A percentile compares a stretch with the other conserved stretches of the same genome.
Conservation (phyloP, 1,140 invertebrate genomes). For the Acarapis woodi region DNA sequence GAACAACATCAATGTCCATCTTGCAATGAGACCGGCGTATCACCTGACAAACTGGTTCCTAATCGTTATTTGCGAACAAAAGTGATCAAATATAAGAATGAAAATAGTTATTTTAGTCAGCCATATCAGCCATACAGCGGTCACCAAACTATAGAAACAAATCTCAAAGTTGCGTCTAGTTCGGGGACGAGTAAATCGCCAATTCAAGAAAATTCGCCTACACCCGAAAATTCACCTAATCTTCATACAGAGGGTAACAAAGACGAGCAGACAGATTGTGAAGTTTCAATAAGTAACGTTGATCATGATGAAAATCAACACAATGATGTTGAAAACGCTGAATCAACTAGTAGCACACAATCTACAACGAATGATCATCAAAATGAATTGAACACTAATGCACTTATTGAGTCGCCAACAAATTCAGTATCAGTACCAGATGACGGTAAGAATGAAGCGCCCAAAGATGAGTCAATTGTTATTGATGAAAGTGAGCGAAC, state of each 20-base stretch:
- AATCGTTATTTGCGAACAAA: slow-evolving; percentile 63
- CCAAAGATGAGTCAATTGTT: too few relatives aligned
- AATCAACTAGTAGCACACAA: too few relatives aligned
- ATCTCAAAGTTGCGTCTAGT: neutral
- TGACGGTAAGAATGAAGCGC: too few relatives aligned
- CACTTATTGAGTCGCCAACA: too few relatives aligned
- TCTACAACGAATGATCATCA: too few relatives aligned
- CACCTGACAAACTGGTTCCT: slow-evolving; percentile 66
- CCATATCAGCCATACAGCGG: neutral
- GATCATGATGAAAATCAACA: too few relatives aligned
- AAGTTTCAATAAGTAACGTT: neutral
- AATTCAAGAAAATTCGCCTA: neutral
- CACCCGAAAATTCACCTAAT: neutral
- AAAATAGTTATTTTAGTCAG: slow-evolving; percentile 38
- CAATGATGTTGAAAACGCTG: too few relatives aligned
- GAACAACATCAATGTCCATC: slow-evolving; percentile 80
- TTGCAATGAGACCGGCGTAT: slow-evolving; percentile 67
- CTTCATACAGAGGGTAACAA: neutral
- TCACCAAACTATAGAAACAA: neutral
- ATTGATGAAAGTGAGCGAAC: too few relatives aligned
- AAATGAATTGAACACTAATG: too few relatives aligned
- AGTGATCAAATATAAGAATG: slow-evolving; percentile 59
- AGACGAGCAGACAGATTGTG: neutral
- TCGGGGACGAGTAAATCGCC: neutral
- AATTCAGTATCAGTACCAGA: too few relatives aligned